Base-by-base conservation (phyloP, 2,797 vertebrate species). In the Myripristis jacobus region DNA sequence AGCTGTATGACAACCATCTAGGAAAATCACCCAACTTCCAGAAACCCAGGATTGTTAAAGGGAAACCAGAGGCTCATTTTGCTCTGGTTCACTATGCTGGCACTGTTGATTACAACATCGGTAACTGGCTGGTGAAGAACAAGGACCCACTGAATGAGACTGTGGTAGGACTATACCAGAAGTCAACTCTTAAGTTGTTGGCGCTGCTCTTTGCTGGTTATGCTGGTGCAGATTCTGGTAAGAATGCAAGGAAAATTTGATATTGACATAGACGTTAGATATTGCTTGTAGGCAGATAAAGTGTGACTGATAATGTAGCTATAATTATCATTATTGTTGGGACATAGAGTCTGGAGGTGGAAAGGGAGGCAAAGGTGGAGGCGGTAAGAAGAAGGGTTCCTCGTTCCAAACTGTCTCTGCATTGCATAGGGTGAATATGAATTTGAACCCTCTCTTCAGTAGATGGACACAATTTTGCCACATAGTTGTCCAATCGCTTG, bases 401-500 rank as follows among this genome's bases (percentile, higher is more conserved):
- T 96, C 96, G 60, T 96, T 96, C 79, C 96, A 96, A 89, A 96
- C 96, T 0, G 96, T 97, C n/a, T 97, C 96, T 19, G 96, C 95
- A 3, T 75, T 97, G 53, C 96, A 97, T 74, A 93, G 96, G 92
- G 96, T 96, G 75, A 88, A 29, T 29, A 29, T 29, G 6, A 29
- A 6, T 29, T 29, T 29, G 3, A 29, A 29, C 3, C 3, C 6
- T 29, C 27, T 29, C 6, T 6, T 29, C 27, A 29, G 27, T 3
- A 29, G 27, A 29, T 29, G 3, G 27, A 29, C 27, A 29, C 27
- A 29, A 29, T 29, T 29, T 29, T 29, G 27, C 27, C 27, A 29
- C 3, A 29, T 3, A 29, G 6, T 29, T 29, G 27, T 29, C 27
- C 27, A 29, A n/a, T n/a, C n/a, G n/a, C n/a, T n/a, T n/a, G n/a